phyloP scores from a whole-genome alignment of 2,888 invertebrate genomes.

The Cerceris rybyensis region DNA sequence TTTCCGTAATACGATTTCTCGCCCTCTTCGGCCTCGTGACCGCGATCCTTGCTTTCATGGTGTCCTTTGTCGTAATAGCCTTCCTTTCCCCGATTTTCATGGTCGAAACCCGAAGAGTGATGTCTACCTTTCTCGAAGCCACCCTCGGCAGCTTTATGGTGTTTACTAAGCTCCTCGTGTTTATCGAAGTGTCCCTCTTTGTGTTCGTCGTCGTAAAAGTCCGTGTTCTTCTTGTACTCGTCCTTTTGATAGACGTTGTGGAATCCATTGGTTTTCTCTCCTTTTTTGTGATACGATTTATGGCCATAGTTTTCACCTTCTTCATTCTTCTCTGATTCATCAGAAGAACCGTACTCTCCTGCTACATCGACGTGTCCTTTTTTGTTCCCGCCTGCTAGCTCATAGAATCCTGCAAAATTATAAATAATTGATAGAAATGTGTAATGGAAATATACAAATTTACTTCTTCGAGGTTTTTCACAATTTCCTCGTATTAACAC shows the following conservation, averaged over 20 bases:
- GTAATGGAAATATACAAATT: no score
- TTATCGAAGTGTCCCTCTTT: conserved; percentile 87
- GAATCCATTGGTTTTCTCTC: conserved; percentile 88
- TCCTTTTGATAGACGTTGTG: conserved; percentile 90
- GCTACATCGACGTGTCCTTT: conserved; percentile 84
- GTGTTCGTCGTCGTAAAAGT: conserved; percentile 89
- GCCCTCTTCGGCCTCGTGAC: conserved; percentile 84
- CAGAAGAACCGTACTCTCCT: conserved; percentile 84
- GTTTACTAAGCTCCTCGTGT: conserved; percentile 84
- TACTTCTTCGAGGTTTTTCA: no score
- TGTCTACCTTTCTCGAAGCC: conserved; percentile 84
- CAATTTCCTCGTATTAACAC: no score
- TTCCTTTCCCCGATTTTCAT: conserved; percentile 83
- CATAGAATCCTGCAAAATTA: conserved; percentile 81
- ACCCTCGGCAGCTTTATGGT: conserved; percentile 84
- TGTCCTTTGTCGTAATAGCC: conserved; percentile 85
- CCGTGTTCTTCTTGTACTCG: conserved; percentile 90
- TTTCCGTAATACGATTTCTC: conserved; percentile 84
- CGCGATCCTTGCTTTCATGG: conserved; percentile 83
- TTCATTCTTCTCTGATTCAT: conserved; percentile 83
- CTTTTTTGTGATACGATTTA: conserved; percentile 86
- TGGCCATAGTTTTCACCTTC: conserved; percentile 85
- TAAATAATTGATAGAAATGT: not conserved
- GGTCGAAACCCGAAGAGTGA: conserved; percentile 83
- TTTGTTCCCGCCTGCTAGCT: conserved; percentile 83